Base-by-base conservation (phyloP, 2,797 vertebrate species). In the Euthynnus affinis region DNA sequence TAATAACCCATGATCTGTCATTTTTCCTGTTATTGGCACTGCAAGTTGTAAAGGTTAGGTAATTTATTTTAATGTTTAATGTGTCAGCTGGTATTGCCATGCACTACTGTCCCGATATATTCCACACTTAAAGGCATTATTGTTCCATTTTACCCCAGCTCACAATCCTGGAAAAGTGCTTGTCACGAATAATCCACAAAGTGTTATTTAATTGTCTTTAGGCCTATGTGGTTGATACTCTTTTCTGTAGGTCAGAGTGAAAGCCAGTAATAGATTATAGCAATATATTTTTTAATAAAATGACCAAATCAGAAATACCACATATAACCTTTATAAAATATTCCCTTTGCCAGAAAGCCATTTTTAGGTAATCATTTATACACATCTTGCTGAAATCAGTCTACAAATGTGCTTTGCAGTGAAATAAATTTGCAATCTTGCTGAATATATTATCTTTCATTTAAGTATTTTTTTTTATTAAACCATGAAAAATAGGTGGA, bases 31-130 rank as follows among this genome's bases (percentile, higher is more conserved):
- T 95, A 95, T 95, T 95, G 93, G 93, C 93, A 95, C 91, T 87
- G 93, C 91, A 89, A 94, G 92, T 93, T 94, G 95, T 93, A 96
- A 96, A 96, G 95, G 95, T 96, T 96, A 95, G 93, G 94, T 94
- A 91, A 96, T 96, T 95, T 94, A 94, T 96, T 96, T 94, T 95
- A 95, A 96, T 96, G 95, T 93, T 94, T 93, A 93, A 94, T 93
- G 93, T 94, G 95, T 96, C 95, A 94, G 87, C 83, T 91, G 92
- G 88, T 89, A 90, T 89, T 90, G 87, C 92, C 85, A 92, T 89
- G 89, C 91, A 82, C 90, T 91, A 81, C 87, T 91, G 90, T 92
- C 75, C 87, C 86, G 46, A 92, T 94, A 94, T 89, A 94, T 94
- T 93, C 92, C 87, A 88, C 91, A 93, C 88, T 95, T 94, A 92